Percentiles rank a stretch among this genome's conserved stretches.
Evolutionary conservation across 2,113 vertebrate species (phyloP).

Genomic region (Cisticola juncidis): DNA sequence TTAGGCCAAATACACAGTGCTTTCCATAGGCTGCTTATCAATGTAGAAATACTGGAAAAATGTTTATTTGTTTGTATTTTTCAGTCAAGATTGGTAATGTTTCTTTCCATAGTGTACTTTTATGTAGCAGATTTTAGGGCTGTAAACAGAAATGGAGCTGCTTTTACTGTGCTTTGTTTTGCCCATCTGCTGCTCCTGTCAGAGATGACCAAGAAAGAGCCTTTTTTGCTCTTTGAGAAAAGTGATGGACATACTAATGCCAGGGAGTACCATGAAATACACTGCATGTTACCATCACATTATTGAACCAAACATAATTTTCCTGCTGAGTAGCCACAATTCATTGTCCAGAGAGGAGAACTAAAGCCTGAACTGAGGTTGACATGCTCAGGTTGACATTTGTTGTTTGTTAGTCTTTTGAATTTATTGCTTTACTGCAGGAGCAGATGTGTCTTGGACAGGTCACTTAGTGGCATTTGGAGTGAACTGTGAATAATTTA

Average conservation of each 20-base stretch:
- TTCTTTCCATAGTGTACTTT: neutral
- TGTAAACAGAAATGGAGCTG: neutral
- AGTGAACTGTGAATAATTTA: neutral
- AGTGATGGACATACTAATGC: neutral
- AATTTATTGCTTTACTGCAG: neutral
- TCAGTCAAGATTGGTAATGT: neutral
- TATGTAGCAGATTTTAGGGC: neutral
- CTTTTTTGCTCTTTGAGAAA: neutral
- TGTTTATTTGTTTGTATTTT: neutral
- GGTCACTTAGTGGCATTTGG: neutral
- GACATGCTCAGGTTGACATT: neutral
- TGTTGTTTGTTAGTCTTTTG: neutral
- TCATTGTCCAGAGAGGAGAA: neutral
- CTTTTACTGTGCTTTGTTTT: neutral
- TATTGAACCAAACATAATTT: neutral
- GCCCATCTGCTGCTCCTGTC: neutral
- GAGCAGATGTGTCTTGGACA: neutral
- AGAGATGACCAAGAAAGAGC: neutral
- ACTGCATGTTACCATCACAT: neutral
- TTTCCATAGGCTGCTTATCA: neutral
- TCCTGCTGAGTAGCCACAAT: neutral
- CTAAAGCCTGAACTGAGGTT: neutral
- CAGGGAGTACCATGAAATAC: neutral
- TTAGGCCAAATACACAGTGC: neutral
- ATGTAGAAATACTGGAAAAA: neutral